These are phyloP conservation scores for Periplaneta americana DNA, from an alignment of 1,140 invertebrate genomes.

Conservation along the genomic window DNA sequence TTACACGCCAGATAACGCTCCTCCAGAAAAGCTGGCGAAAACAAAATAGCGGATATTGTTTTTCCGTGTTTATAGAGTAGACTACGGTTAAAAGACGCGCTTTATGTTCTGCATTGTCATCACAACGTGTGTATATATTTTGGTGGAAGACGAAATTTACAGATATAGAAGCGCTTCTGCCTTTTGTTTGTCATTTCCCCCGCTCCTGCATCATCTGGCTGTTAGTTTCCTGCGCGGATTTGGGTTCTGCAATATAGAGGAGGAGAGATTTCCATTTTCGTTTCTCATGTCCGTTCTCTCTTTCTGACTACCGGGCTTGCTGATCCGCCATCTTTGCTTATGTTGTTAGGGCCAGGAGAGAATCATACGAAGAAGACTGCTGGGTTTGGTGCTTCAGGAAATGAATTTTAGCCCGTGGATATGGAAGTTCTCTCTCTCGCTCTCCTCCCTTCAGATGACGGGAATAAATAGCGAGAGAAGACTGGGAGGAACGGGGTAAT, in stretches of 20 bases:
- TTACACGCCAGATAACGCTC: not conserved
- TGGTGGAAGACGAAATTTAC: conserved; percentile 1
- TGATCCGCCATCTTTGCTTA: conserved; percentile 13
- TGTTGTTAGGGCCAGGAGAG: not conserved
- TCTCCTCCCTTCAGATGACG: conserved; percentile 3
- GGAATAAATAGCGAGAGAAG: conserved; percentile 11
- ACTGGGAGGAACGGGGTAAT: not conserved
- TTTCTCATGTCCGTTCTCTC: conserved; percentile 11
- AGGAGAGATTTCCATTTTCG: conserved; percentile 13
- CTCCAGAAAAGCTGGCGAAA: conserved; percentile 8
- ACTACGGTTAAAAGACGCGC: not conserved
- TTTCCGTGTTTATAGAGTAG: conserved; percentile 7
- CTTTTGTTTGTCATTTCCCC: conserved; percentile 12
- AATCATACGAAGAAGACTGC: conserved; percentile 5
- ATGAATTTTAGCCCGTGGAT: conserved; percentile 8
- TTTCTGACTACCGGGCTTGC: not conserved
- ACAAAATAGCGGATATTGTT: conserved; percentile 14
- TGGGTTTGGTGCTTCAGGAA: conserved; percentile 4
- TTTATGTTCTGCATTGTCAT: not conserved
- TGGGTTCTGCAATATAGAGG: conserved; percentile 5
- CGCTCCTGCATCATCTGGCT: not conserved
- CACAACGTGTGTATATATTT: conserved; percentile 4
- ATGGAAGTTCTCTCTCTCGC: not conserved
- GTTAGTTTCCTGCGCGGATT: conserved; percentile 11
- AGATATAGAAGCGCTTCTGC: conserved; percentile 6